phyloP scores from a whole-genome alignment of 1,140 invertebrate species.

The Magallana ariakensis region DNA sequence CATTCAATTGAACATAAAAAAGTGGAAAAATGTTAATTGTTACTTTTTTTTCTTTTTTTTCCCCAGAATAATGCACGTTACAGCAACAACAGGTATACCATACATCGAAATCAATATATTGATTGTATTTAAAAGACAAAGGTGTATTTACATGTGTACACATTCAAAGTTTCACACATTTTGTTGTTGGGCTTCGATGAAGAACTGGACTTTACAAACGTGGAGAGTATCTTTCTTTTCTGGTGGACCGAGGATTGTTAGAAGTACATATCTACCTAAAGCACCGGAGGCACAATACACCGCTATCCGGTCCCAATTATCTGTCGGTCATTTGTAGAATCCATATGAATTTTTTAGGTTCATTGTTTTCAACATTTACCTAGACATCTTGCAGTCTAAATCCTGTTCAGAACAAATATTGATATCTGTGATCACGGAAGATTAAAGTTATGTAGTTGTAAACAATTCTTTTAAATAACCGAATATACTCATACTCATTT shows the following conservation, averaged over 20 bases:
- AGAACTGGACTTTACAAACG: background rate
- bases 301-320: background rate
- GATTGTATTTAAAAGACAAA: too few relatives aligned
- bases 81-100: too few relatives aligned
- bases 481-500: too few relatives aligned
- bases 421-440: background rate
- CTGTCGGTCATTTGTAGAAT: background rate
- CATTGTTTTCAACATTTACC: background rate
- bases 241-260: background rate
- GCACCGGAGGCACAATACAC: background rate
- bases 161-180: too few relatives aligned
- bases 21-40: too few relatives aligned
- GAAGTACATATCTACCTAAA: background rate
- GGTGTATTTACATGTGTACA: too few relatives aligned
- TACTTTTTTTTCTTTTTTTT: too few relatives aligned
- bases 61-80: too few relatives aligned
- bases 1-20: too few relatives aligned
- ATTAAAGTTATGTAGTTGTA: too few relatives aligned
- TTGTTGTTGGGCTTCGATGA: background rate
- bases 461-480: too few relatives aligned
- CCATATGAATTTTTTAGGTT: background rate
- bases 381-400: background rate
- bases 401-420: background rate
- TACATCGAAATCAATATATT: too few relatives aligned
- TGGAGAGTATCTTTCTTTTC: background rate